Conservation (phyloP, 2,888 invertebrate genomes). For the Erpobdella octoculata region DNA sequence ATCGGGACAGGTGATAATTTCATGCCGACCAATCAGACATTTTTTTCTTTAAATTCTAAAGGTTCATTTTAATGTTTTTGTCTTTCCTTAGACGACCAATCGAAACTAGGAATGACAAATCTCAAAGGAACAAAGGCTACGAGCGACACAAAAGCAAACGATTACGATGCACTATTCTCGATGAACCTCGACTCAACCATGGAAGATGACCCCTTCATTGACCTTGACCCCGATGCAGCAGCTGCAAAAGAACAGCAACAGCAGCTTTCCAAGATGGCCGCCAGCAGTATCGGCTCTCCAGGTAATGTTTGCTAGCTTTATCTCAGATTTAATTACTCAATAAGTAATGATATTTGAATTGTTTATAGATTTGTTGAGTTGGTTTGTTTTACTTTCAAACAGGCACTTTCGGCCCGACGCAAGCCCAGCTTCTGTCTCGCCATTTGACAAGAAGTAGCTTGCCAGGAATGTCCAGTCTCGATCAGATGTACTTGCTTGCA, state of each 20-base stretch:
- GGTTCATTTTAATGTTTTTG: no score
- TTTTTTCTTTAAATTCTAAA: no score
- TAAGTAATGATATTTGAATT: not conserved
- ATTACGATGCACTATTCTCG: conserved; percentile 11
- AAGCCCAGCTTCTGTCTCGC: conserved; percentile 43
- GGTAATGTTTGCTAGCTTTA: not conserved
- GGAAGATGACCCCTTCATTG: conserved; percentile 18
- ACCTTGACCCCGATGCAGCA: conserved; percentile 21
- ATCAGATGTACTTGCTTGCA: conserved; percentile 98
- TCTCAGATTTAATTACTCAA: conserved; percentile 1
- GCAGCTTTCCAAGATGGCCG: not conserved
- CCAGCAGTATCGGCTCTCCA: not conserved
- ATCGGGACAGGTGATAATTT: not conserved
- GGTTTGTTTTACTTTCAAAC: no score
- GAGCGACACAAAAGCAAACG: not conserved
- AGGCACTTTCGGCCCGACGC: conserved; percentile 42
- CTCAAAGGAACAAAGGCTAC: not conserved
- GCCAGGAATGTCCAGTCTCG: conserved; percentile 79
- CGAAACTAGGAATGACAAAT: not conserved
- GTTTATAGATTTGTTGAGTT: no score
- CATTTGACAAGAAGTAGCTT: conserved; percentile 72
- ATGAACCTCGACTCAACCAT: not conserved
- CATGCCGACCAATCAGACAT: no score
- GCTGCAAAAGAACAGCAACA: conserved; percentile 25
- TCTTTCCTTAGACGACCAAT: no score